These are phyloP conservation scores for Cheilosia soror DNA, from an alignment of 2,888 invertebrate genomes.

Conservation along the genomic window DNA sequence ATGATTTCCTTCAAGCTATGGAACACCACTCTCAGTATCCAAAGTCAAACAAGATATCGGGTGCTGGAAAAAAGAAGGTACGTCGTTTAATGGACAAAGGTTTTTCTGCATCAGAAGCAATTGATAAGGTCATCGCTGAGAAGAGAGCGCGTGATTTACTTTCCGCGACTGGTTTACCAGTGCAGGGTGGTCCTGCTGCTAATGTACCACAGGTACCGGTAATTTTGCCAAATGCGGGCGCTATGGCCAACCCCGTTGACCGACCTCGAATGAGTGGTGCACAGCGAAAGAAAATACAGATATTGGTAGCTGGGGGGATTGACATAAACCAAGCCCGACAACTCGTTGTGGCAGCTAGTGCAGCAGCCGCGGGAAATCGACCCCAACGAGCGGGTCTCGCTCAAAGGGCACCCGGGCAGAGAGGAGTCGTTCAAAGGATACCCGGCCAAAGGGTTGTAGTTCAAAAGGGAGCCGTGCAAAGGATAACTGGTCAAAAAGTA, in stretches of 20 bases:
- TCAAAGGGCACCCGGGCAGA: not conserved
- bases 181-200: not conserved
- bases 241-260: not conserved
- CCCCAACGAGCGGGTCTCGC: not conserved
- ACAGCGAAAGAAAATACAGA: slow-evolving; percentile 56
- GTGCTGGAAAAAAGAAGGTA: slow-evolving; percentile 59
- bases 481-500: not conserved
- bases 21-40: slow-evolving; percentile 44
- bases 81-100: slow-evolving; percentile 65
- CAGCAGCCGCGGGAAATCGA: not conserved
- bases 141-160: slow-evolving; percentile 54
- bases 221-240: not conserved
- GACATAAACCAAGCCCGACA: slow-evolving; percentile 36
- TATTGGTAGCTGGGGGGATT: slow-evolving; percentile 52
- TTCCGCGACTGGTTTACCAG: slow-evolving; percentile 14
- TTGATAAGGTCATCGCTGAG: slow-evolving; percentile 60
- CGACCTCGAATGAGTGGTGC: slow-evolving; percentile 41
- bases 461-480: not conserved
- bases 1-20: slow-evolving; percentile 60
- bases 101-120: slow-evolving; percentile 43
- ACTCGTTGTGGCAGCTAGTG: slow-evolving; percentile 47
- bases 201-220: not conserved
- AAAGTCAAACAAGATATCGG: slow-evolving; percentile 49
- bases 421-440: not conserved
- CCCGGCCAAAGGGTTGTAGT: not conserved